phyloP scores from a whole-genome alignment of 1,140 invertebrate genomes.

The Pissodes strobi region DNA sequence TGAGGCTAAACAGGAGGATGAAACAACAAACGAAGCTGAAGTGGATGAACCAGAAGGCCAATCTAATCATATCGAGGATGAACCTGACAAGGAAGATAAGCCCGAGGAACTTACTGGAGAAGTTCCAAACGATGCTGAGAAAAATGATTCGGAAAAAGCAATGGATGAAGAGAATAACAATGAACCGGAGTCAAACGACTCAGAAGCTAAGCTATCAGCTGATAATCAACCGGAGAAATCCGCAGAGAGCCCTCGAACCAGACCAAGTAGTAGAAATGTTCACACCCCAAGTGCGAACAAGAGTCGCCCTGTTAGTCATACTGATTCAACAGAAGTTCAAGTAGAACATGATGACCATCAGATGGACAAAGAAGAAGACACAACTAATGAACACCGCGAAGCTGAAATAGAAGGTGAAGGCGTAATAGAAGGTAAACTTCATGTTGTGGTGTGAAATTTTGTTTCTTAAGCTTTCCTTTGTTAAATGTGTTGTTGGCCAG shows the following conservation, averaged over 20 bases:
- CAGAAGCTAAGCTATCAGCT: slow-evolving; percentile 31
- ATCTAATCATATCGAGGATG: slow-evolving; percentile 5
- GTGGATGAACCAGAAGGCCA: slow-evolving; percentile 11
- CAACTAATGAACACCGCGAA: slow-evolving; percentile 44
- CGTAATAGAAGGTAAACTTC: slow-evolving; percentile 40
- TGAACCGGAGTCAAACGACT: slow-evolving; percentile 33
- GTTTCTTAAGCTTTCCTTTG: background rate
- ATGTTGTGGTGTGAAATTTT: slow-evolving; percentile 30
- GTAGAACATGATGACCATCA: slow-evolving; percentile 6
- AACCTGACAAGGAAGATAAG: too few species aligned
- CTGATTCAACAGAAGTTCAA: background rate
- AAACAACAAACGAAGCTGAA: slow-evolving; percentile 53
- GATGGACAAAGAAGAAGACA: slow-evolving; percentile 20
- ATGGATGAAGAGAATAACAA: slow-evolving; percentile 44
- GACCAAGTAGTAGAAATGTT: slow-evolving; percentile 11
- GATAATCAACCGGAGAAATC: too few species aligned
- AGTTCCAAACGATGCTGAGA: slow-evolving; percentile 8
- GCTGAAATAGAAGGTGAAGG: slow-evolving; percentile 46
- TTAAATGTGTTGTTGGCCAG: background rate
- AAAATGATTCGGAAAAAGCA: slow-evolving; percentile 38
- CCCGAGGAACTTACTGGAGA: slow-evolving; percentile 43
- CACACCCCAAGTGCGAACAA: slow-evolving; percentile 6
- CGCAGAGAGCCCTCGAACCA: too few species aligned
- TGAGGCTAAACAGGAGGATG: background rate
- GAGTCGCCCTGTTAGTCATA: slow-evolving; percentile 12